These are phyloP conservation scores for Oncorhynchus nerka DNA, from an alignment of 2,113 vertebrate genomes.

Conservation along the genomic window DNA sequence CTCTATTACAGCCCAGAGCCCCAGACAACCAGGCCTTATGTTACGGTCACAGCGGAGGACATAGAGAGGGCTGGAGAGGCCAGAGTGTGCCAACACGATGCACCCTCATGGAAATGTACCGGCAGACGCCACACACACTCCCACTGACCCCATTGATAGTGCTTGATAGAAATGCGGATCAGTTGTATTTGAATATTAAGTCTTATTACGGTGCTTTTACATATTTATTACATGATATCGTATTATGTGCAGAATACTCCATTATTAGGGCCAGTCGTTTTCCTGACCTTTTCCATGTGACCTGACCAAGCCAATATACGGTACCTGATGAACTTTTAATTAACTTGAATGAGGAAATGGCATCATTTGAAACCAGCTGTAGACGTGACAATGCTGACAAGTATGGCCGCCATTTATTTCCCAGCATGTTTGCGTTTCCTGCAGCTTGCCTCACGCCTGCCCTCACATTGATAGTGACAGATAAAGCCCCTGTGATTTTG, in stretches of 20 bases:
- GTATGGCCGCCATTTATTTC: background rate
- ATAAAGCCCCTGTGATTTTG: constrained; percentile 61
- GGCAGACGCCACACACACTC: constrained; percentile 26
- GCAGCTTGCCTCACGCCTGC: constrained; percentile 1
- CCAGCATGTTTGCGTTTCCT: background rate
- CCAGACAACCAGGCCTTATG: constrained; percentile 71
- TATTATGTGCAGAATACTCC: too few species aligned
- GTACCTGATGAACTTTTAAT: too few species aligned
- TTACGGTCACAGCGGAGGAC: constrained; percentile 43
- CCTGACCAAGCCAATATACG: too few species aligned
- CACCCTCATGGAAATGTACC: constrained; percentile 63
- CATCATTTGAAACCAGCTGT: too few species aligned
- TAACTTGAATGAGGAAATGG: too few species aligned
- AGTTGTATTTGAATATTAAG: background rate
- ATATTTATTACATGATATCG: too few species aligned
- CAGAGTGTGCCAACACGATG: constrained; percentile 34
- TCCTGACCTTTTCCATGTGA: too few species aligned
- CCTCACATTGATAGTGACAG: constrained; percentile 55
- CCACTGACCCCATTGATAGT: background rate
- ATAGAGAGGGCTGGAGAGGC: constrained; percentile 31
- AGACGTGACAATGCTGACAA: too few species aligned
- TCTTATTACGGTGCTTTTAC: background rate
- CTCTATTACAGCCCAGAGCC: constrained; percentile 58
- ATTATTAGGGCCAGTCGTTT: too few species aligned
- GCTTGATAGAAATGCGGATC: background rate